Conservation (phyloP, 2,113 vertebrate species). For the Upupa epops region DNA sequence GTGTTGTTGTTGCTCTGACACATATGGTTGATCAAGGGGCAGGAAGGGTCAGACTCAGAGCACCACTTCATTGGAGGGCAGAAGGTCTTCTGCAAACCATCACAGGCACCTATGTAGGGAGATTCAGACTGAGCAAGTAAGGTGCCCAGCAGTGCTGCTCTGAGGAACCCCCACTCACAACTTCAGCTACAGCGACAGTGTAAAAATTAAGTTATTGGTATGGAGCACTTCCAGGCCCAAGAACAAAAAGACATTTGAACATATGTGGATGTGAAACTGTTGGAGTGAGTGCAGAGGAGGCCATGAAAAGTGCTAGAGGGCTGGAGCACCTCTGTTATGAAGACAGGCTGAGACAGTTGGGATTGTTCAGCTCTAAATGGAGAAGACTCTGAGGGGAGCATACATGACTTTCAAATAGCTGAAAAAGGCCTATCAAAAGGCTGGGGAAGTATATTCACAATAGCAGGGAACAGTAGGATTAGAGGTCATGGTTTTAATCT, state of each 20-base stretch:
- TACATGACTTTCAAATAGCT: no score
- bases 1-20: fast-evolving
- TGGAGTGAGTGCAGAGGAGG: no score
- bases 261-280: no score
- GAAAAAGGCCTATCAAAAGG: no score
- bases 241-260: background rate
- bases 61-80: background rate
- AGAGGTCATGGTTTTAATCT: no score
- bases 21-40: fast-evolving
- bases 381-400: no score
- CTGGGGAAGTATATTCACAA: no score
- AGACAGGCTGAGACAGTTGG: no score
- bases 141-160: background rate
- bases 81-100: background rate
- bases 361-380: no score
- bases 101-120: fast-evolving
- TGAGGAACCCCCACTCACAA: background rate
- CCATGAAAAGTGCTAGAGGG: no score
- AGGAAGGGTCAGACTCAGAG: fast-evolving
- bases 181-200: background rate
- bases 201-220: background rate
- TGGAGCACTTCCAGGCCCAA: fast-evolving
- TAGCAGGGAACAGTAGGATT: no score
- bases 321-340: no score
- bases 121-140: background rate